These are phyloP conservation scores for Choloepus hoffmanni DNA, from an alignment of 2,113 vertebrate species.

Conservation along the genomic window DNA sequence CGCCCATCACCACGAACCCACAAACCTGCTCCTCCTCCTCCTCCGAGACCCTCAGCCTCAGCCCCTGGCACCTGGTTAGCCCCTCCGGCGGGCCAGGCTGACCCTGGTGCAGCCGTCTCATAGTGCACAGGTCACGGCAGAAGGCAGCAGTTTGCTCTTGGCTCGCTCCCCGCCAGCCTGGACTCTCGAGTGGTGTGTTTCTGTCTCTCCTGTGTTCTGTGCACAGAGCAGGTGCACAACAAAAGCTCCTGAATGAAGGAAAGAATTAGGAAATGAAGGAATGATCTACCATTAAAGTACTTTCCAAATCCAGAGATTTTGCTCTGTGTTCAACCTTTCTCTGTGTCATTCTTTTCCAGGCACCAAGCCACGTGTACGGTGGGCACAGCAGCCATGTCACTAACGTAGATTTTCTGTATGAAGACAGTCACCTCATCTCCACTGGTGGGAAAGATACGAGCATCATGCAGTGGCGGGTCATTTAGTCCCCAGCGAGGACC, in stretches of 20 bases:
- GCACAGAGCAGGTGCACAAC: background rate
- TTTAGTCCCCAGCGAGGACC: conserved; percentile 86
- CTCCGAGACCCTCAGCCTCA: background rate
- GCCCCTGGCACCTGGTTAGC: background rate
- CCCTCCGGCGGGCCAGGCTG: accelerated
- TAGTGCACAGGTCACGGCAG: accelerated
- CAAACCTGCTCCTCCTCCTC: background rate
- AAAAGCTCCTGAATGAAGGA: background rate
- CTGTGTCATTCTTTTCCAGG: conserved; percentile 85
- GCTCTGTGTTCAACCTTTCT: background rate
- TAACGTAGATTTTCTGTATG: conserved; percentile 95
- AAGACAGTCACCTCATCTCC: conserved; percentile 97
- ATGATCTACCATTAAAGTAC: accelerated
- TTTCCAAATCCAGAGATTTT: accelerated
- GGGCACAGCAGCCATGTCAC: conserved; percentile 99
- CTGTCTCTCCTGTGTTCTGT: background rate
- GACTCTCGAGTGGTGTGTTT: accelerated
- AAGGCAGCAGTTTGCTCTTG: accelerated
- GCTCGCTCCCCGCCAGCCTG: background rate
- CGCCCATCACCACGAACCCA: background rate
- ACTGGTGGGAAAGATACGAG: conserved; percentile 99
- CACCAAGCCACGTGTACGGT: conserved; percentile 94
- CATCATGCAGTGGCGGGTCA: conserved; percentile 98
- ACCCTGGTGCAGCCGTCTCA: background rate
- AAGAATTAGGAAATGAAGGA: accelerated